Percentiles rank a stretch among this genome's conserved stretches.
These are phyloP conservation scores for Pardalotus punctatus DNA, from an alignment of 2,113 vertebrate genomes.

Conservation along the genomic window DNA sequence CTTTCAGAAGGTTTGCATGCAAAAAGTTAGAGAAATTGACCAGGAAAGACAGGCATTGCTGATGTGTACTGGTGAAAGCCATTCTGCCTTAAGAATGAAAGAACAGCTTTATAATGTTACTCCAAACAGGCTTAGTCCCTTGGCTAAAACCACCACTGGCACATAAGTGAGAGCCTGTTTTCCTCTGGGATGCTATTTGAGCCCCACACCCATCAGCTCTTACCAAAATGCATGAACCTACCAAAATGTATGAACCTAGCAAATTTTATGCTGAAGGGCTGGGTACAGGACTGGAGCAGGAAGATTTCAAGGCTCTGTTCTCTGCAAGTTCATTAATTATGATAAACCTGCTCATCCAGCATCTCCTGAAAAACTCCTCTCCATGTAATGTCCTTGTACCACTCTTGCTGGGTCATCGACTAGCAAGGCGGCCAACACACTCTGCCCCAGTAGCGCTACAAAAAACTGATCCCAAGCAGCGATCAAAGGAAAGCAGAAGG, in stretches of 20 bases:
- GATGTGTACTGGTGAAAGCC: background rate
- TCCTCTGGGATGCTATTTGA: background rate
- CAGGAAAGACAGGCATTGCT: background rate
- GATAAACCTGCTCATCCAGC: background rate
- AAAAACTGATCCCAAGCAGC: slow-evolving; percentile 6
- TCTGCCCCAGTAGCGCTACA: background rate
- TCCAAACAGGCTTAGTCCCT: background rate
- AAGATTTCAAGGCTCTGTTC: background rate
- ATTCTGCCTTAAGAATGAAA: background rate
- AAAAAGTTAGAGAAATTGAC: background rate
- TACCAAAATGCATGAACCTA: background rate
- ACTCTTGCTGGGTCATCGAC: background rate
- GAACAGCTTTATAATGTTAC: background rate
- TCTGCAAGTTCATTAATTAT: background rate
- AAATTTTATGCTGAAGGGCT: background rate
- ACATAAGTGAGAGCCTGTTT: background rate
- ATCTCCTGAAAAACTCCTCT: background rate
- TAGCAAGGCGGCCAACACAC: background rate
- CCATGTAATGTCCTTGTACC: slow-evolving; percentile 11
- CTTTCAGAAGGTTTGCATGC: background rate
- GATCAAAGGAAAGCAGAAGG: slow-evolving; percentile 25
- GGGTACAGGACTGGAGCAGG: background rate
- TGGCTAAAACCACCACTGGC: background rate
- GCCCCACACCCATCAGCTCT: background rate
- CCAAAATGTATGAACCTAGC: background rate